These are phyloP conservation scores for Thaleichthys pacificus DNA, from an alignment of 2,797 vertebrate genomes.

Conservation along the genomic window DNA sequence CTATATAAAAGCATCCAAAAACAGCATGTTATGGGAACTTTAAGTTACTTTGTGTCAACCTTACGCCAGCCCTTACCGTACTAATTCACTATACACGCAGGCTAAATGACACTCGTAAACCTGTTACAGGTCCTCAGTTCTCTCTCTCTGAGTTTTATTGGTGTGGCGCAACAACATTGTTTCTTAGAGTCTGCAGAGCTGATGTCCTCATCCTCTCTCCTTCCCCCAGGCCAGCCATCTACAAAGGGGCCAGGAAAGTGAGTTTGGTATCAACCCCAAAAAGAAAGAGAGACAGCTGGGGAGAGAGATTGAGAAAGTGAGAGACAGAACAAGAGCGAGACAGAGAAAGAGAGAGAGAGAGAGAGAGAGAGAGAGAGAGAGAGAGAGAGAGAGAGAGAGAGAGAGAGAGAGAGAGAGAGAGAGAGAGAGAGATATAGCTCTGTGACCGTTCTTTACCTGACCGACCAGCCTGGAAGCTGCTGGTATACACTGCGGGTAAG, in stretches of 20 bases:
- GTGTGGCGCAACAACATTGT: slow-evolving; percentile 20
- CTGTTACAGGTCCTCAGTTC: slow-evolving; percentile 13
- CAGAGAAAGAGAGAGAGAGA: background rate
- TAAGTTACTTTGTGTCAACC: background rate
- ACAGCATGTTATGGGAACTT: no score
- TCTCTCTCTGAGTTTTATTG: slow-evolving; percentile 22
- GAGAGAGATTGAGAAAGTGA: slow-evolving; percentile 18
- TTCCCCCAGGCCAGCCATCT: background rate
- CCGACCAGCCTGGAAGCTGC: no score
- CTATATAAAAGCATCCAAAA: no score
- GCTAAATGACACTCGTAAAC: slow-evolving; percentile 5
- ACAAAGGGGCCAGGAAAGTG: background rate
- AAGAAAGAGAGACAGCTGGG: slow-evolving; percentile 26
- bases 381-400: no score
- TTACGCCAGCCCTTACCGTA: background rate
- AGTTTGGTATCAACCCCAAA: slow-evolving; percentile 46
- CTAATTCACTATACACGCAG: background rate
- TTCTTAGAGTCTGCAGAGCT: slow-evolving; percentile 18
- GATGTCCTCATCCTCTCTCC: slow-evolving; percentile 28
- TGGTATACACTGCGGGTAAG: no score
- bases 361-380: background rate
- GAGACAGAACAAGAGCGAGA: slow-evolving; percentile 1
- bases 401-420: no score
- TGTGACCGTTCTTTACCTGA: background rate
- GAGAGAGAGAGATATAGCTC: background rate